These are phyloP conservation scores for Myotis planiceps DNA, from an alignment of 2,797 vertebrate species.

Conservation along the genomic window DNA sequence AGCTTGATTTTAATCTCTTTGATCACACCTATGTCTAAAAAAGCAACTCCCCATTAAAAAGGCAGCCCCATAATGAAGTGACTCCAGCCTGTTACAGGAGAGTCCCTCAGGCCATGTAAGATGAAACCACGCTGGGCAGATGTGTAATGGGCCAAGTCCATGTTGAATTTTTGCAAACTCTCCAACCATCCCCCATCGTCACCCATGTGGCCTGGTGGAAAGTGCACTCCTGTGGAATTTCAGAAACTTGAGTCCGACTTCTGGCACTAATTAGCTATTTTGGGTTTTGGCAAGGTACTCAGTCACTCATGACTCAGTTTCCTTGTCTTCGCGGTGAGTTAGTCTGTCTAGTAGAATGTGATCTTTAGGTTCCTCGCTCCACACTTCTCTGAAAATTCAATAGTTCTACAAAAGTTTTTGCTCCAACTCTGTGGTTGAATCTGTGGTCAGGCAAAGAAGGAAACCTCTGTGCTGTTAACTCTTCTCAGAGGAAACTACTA, in stretches of 20 bases:
- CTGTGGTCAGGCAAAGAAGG: neutral
- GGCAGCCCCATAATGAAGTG: neutral
- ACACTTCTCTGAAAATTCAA: neutral
- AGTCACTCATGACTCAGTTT: conserved; percentile 53
- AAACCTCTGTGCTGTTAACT: neutral
- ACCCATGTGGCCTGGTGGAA: neutral
- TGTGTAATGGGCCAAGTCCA: neutral
- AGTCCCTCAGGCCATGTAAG: conserved; percentile 27
- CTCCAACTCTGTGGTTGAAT: neutral
- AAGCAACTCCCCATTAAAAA: neutral
- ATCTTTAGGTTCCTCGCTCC: neutral
- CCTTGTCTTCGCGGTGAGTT: neutral
- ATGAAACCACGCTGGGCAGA: conserved; percentile 1
- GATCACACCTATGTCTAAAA: neutral
- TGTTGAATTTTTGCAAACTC: neutral
- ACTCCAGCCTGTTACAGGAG: neutral
- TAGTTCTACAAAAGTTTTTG: neutral
- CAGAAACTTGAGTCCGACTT: neutral
- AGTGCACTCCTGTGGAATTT: neutral
- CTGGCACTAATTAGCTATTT: neutral
- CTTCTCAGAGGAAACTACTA: conserved; percentile 4
- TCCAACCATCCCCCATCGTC: neutral
- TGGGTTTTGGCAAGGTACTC: neutral
- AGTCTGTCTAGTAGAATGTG: neutral
- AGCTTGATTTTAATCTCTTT: neutral